Percentiles rank a stretch among this genome's conserved stretches.
phyloP scores from a whole-genome alignment of 1,140 invertebrate genomes.

The Goniozus legneri region DNA sequence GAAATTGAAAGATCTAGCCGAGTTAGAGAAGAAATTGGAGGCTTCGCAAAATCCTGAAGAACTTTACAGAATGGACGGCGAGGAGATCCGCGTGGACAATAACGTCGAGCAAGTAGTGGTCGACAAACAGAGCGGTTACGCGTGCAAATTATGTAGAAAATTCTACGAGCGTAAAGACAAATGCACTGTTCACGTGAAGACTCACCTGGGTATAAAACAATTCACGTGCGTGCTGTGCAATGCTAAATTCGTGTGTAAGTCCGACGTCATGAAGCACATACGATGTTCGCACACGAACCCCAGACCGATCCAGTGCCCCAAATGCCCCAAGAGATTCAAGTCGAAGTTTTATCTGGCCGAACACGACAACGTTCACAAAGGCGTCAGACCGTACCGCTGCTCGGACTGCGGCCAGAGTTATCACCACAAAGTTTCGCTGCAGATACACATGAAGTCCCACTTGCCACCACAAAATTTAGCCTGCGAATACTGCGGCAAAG shows the following conservation, averaged over 20 bases:
- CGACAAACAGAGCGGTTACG: slow-evolving; percentile 42
- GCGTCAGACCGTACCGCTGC: slow-evolving; percentile 47
- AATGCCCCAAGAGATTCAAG: slow-evolving; percentile 51
- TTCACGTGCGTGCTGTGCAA: slow-evolving; percentile 66
- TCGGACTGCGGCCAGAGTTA: slow-evolving; percentile 49
- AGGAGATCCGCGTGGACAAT: slow-evolving; percentile 50
- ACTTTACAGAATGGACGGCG: slow-evolving; percentile 47
- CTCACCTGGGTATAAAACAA: slow-evolving; percentile 67
- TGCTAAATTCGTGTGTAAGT: slow-evolving; percentile 51
- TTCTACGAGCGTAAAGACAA: slow-evolving; percentile 49
- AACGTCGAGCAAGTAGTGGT: slow-evolving; percentile 41
- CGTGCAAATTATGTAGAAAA: slow-evolving; percentile 46
- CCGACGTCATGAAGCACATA: slow-evolving; percentile 53
- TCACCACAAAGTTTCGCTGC: slow-evolving; percentile 51
- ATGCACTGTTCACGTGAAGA: slow-evolving; percentile 63
- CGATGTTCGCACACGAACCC: slow-evolving; percentile 52
- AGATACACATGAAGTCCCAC: slow-evolving; percentile 52
- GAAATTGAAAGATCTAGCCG: slow-evolving; percentile 36
- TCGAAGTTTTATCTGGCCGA: slow-evolving; percentile 52
- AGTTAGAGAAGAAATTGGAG: slow-evolving; percentile 33
- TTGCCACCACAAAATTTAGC: slow-evolving; percentile 50
- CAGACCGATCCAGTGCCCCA: slow-evolving; percentile 47
- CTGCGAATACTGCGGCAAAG: slow-evolving; percentile 52
- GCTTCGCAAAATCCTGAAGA: slow-evolving; percentile 45
- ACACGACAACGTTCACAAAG: slow-evolving; percentile 52